Evolutionary conservation across 2,797 vertebrate species (phyloP).

Genomic region (Hypotaenidia philippensis): DNA sequence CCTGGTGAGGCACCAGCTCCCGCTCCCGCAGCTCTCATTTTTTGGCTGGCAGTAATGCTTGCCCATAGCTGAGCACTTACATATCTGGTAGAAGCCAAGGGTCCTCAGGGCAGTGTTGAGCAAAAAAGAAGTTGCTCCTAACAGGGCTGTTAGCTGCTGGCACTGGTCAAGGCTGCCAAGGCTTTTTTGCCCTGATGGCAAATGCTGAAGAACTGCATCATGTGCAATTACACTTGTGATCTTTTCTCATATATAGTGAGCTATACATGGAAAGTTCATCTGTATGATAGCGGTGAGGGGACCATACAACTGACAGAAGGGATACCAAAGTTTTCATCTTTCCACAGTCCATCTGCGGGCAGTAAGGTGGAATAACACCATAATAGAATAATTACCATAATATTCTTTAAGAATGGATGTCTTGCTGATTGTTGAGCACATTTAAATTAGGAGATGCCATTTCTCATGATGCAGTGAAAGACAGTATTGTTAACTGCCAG

Average conservation of each 20-base stretch:
- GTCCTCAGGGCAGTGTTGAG: not conserved
- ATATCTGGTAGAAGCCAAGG: not conserved
- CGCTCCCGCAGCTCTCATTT: not conserved
- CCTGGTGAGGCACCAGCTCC: not conserved
- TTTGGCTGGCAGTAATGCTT: not conserved
- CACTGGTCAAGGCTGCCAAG: not conserved
- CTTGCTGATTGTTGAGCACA: not conserved
- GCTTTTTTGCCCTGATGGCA: not conserved
- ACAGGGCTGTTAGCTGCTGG: not conserved
- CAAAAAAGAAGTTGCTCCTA: not conserved
- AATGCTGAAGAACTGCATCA: not conserved
- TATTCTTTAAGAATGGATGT: not conserved
- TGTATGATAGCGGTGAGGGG: not conserved
- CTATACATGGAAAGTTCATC: not conserved
- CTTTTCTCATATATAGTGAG: not conserved
- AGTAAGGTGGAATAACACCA: not conserved
- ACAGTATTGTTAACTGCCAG: not conserved
- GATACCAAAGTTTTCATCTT: not conserved
- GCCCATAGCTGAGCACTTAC: rapidly evolving
- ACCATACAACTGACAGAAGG: rapidly evolving
- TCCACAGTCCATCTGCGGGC: not conserved
- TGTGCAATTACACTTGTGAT: not conserved
- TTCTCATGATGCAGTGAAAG: constrained; percentile 16
- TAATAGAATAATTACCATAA: not conserved
- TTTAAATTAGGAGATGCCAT: not conserved